Percentiles rank a stretch among this genome's conserved stretches.
Evolutionary conservation across 2,888 invertebrate genomes (phyloP).

Genomic region (Hypomecis punctinalis): DNA sequence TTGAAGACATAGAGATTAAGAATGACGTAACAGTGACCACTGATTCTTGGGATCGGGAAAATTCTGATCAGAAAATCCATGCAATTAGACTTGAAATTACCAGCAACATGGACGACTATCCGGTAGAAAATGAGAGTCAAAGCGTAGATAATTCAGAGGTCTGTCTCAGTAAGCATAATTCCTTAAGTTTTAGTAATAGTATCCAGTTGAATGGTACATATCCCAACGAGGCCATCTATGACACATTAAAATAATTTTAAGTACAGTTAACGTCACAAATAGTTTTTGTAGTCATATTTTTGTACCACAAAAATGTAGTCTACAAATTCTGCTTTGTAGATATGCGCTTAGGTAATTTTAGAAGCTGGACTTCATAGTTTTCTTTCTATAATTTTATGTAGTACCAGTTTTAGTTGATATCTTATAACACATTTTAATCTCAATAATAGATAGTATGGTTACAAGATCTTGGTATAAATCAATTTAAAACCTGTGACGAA

Average conservation of each 20-base stretch:
- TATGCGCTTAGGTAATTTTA: slow-evolving; percentile 35
- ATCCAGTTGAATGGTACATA: slow-evolving; percentile 84
- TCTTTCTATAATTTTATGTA: slow-evolving; percentile 17
- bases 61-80: slow-evolving; percentile 72
- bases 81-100: slow-evolving; percentile 82
- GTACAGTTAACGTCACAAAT: slow-evolving; percentile 41
- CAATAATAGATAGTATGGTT: neutral
- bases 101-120: slow-evolving; percentile 78
- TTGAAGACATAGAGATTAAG: slow-evolving; percentile 73
- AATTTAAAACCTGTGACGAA: neutral
- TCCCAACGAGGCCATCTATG: slow-evolving; percentile 83
- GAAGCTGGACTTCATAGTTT: slow-evolving; percentile 44
- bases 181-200: slow-evolving; percentile 81
- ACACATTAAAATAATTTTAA: slow-evolving; percentile 76
- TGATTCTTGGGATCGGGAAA: slow-evolving; percentile 80
- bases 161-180: slow-evolving; percentile 74
- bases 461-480: slow-evolving; percentile 1
- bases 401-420: slow-evolving; percentile 23
- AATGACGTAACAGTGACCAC: slow-evolving; percentile 75
- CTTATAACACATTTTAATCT: slow-evolving; percentile 25
- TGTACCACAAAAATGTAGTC: slow-evolving; percentile 56
- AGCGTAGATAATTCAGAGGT: slow-evolving; percentile 63
- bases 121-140: slow-evolving; percentile 64
- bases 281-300: slow-evolving; percentile 59
- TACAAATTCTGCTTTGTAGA: slow-evolving; percentile 49